Base-by-base conservation (phyloP, 2,888 invertebrate species). In the Sericinus montela region DNA sequence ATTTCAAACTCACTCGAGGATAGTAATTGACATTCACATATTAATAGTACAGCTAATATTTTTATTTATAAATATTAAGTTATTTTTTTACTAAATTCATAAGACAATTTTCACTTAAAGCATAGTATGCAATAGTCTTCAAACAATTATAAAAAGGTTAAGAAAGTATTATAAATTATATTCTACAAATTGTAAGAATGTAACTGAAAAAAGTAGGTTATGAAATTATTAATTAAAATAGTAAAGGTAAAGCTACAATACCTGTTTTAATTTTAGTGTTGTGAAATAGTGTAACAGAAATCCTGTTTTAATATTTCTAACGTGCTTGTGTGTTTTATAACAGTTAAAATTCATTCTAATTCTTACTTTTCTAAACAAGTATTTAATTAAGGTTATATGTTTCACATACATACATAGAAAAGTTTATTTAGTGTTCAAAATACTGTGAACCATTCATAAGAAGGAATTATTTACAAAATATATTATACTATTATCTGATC, bases 31-130 rank as follows among this genome's bases (percentile, higher is more conserved):
- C 84, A 73, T 69, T 76, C 67, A 67, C 76, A 72, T 72, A 69
- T 62, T 67, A 67, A 74, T 70, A 72, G 75, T 29, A 42, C 16
- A 49, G 67, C 67, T 75, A 76, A 61, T 55, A 70, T 64, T 60
- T 65, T 55, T 59, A 69, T 74, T 68, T 77, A 80, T 68, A 79
- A 75, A 79, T 73, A 76, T 36, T 16, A 42, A 36, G 16, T 25
- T 35, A 79, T 72, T 19, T 34, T 81, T 80, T 79, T 82, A 72
- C 72, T 80, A 79, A 75, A 74, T 82, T 87, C 86, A 86, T 87
- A 87, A 87, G 86, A 86, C 72, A 69, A 72, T 81, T 85, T 85
- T 79, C 79, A 74, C 72, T 84, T 86, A 86, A 86, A 87, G 86
- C 87, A 79, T 45, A 32, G 29, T 45, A 16, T 45, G 36, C 28